Percentiles rank a stretch among this genome's conserved stretches.
Evolutionary conservation across 2,888 invertebrate species (phyloP).

Genomic region (Lasioglossum zephyrum): DNA sequence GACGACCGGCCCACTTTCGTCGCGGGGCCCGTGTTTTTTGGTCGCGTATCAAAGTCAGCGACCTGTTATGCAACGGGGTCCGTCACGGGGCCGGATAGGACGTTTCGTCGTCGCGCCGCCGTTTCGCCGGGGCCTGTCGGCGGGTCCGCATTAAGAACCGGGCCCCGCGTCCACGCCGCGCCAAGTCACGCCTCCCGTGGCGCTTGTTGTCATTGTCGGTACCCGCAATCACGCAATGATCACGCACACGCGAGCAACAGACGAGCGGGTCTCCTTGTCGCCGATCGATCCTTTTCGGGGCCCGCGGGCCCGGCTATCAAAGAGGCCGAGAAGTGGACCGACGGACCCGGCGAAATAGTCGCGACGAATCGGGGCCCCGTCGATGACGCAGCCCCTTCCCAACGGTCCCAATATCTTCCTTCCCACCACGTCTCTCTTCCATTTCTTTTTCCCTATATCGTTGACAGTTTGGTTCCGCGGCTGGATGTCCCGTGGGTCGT

Average conservation of each 20-base stretch:
- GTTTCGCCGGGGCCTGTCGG: slow-evolving; percentile 76
- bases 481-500: not conserved
- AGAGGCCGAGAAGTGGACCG: slow-evolving; percentile 71
- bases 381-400: slow-evolving; percentile 33
- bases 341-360: slow-evolving; percentile 31
- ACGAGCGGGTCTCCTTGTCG: slow-evolving; percentile 53
- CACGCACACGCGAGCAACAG: slow-evolving; percentile 70
- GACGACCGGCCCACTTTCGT: not conserved
- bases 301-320: slow-evolving; percentile 63
- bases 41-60: slow-evolving; percentile 32
- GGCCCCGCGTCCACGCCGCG: slow-evolving; percentile 61
- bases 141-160: slow-evolving; percentile 70
- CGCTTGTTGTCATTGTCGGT: slow-evolving; percentile 83
- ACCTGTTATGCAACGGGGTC: slow-evolving; percentile 49
- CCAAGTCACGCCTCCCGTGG: slow-evolving; percentile 83
- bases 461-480: slow-evolving; percentile 21
- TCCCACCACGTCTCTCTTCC: not conserved
- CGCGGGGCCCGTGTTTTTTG: not conserved
- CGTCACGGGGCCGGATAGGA: slow-evolving; percentile 10
- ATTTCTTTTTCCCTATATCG: not conserved
- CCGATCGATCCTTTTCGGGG: slow-evolving; percentile 71
- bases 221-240: slow-evolving; percentile 75
- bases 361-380: slow-evolving; percentile 28
- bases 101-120: slow-evolving; percentile 21
- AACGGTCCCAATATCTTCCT: not conserved